Conservation (phyloP, 1,140 invertebrate genomes). For the Pseudobourletiella spinata region DNA sequence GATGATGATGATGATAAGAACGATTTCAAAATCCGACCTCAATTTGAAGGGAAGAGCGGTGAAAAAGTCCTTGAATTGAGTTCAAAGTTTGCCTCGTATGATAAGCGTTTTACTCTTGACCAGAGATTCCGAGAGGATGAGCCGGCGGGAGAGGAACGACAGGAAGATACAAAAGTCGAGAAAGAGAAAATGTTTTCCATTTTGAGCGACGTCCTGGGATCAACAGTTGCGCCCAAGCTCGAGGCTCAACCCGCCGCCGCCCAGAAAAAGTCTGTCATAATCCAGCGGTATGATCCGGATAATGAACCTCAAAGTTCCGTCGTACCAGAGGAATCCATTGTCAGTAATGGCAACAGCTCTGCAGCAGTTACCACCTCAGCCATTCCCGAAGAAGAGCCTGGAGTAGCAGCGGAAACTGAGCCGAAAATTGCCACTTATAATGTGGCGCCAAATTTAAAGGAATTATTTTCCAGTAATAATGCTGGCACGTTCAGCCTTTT, state of each 20-base stretch:
- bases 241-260: neutral
- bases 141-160: neutral
- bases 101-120: slow-evolving; percentile 12
- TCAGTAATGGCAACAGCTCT: neutral
- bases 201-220: slow-evolving; percentile 1
- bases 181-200: slow-evolving; percentile 10
- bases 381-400: neutral
- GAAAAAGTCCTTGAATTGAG: neutral
- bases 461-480: neutral
- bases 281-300: slow-evolving; percentile 18
- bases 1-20: neutral
- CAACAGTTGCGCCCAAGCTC: neutral
- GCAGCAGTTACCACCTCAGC: too few species aligned
- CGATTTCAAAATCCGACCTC: neutral
- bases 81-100: slow-evolving; percentile 2
- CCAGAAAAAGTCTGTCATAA: neutral
- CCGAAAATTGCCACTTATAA: neutral
- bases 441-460: slow-evolving; percentile 15
- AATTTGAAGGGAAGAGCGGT: slow-evolving; percentile 6
- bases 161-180: neutral
- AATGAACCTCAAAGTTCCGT: neutral
- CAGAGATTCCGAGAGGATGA: slow-evolving; percentile 12
- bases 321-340: neutral
- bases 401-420: neutral
- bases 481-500: slow-evolving; percentile 7